Evolutionary conservation across 1,140 invertebrate species (phyloP).

Genomic region (Scaptomyza pallida): DNA sequence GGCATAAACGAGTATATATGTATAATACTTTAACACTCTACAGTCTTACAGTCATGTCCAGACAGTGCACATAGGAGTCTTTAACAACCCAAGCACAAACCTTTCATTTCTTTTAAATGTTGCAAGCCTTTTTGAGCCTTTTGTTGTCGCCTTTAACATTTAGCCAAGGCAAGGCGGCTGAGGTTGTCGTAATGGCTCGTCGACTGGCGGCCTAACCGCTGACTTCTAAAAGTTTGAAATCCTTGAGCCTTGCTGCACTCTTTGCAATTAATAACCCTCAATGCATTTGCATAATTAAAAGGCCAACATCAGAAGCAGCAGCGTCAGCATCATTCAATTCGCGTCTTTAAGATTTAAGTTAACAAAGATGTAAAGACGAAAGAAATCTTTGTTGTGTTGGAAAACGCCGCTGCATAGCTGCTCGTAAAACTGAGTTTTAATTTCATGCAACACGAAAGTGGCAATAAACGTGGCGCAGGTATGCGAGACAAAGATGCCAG

Average conservation of each 20-base stretch:
- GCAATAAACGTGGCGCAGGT: conserved; percentile 63
- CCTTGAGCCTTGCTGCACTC: conserved; percentile 32
- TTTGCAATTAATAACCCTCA: conserved; percentile 73
- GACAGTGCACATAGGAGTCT: background rate
- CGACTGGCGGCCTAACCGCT: conserved; percentile 44
- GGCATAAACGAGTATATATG: too few species aligned
- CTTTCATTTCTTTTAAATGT: background rate
- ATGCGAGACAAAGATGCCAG: conserved; percentile 52
- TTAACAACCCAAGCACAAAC: background rate
- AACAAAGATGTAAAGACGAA: conserved; percentile 16
- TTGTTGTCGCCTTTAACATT: conserved; percentile 37
- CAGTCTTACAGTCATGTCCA: too few species aligned
- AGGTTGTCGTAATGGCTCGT: conserved; percentile 62
- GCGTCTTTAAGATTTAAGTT: conserved; percentile 63
- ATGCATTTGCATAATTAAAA: conserved; percentile 80
- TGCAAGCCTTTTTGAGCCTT: background rate
- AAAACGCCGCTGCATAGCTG: conserved; percentile 51
- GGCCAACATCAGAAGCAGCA: conserved; percentile 5
- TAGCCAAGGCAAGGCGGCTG: conserved; percentile 9
- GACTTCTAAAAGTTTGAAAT: conserved; percentile 32
- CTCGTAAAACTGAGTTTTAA: conserved; percentile 71
- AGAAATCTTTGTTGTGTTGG: background rate
- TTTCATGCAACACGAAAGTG: conserved; percentile 79
- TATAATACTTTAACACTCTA: background rate
- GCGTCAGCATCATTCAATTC: background rate